Evolutionary conservation across 1,140 invertebrate genomes (phyloP), one percentile per base, ranked within the genome.

Genomic region (Panulirus ornatus): DNA sequence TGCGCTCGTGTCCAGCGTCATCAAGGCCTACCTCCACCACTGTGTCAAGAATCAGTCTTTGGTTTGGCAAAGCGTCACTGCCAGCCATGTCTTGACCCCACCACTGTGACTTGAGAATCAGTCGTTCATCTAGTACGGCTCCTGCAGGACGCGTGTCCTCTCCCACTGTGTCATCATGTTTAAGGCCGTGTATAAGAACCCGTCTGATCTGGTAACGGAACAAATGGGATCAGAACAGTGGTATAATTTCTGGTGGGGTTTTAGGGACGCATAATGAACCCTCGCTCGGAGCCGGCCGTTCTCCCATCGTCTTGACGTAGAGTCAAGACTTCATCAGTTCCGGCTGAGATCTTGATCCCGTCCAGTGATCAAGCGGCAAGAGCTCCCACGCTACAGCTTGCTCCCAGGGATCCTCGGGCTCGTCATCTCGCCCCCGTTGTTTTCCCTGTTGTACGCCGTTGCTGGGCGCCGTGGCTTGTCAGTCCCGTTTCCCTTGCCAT

Each of bases 351-450:
- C 83, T 84, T 66, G 83, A 84, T 73, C 63, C 66, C 66, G 83
- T 84, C 70, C 36, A 73, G 83, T 66, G 70, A 71, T 71, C 83
- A 84, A 84, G 83, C 83, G 83, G 83, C 40, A 73, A 30, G 47
- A 73, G 40, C 58, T 73, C 70, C 83, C 82, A 70, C 63, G 63
- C 40, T 42, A 5, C 22, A n/a, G 5, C 75, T 63, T 44, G 14
- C 38, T 54, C 36, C 82, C 63, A 38, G 27, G 51, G 22, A 3
- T 42, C 22, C 36, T n/a, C 51, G 38, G 47, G 16, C 44, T 42
- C 11, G 9, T 36, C 76, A 47, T n/a, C 78, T 16, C 6, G 19
- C 81, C 47, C 14, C 44, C 11, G 27, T 19, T 73, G 30, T 73
- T 38, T 34, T 73, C 19, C 2, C 3, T 42, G 30, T 6, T 81